These are phyloP conservation scores for Corbicula japonica DNA, from an alignment of 2,888 invertebrate species.

Conservation along the genomic window DNA sequence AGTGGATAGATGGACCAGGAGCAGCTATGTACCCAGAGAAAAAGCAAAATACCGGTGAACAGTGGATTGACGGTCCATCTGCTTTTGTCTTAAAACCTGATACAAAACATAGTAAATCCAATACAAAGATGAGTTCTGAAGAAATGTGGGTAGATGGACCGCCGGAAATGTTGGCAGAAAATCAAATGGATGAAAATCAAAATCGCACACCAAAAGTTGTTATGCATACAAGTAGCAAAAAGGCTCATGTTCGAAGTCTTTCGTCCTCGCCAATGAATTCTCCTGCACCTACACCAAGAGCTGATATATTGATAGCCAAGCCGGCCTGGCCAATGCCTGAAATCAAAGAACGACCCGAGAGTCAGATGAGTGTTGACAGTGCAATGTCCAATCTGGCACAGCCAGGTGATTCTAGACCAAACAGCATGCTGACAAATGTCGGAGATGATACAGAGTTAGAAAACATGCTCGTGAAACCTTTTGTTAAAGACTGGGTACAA, in stretches of 20 bases:
- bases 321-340: conserved; percentile 69
- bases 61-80: conserved; percentile 97
- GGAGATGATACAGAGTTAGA: conserved; percentile 63
- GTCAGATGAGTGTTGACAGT: conserved; percentile 77
- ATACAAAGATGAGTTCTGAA: conserved; percentile 92
- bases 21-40: conserved; percentile 87
- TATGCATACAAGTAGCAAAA: conserved; percentile 63
- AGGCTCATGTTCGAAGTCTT: conserved; percentile 56
- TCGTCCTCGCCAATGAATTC: conserved; percentile 55
- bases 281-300: conserved; percentile 43
- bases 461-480: conserved; percentile 76
- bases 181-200: conserved; percentile 62
- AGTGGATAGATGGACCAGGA: conserved; percentile 98
- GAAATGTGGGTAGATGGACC: conserved; percentile 86
- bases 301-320: conserved; percentile 50
- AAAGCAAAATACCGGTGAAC: conserved; percentile 88
- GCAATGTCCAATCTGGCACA: conserved; percentile 73
- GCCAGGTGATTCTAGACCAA: conserved; percentile 76
- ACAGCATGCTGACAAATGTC: conserved; percentile 71
- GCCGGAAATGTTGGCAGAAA: conserved; percentile 77
- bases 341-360: conserved; percentile 78
- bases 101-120: conserved; percentile 83
- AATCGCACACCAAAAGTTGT: conserved; percentile 60
- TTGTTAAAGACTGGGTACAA: conserved; percentile 85
- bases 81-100: conserved; percentile 71